phyloP scores from a whole-genome alignment of 2,113 vertebrate genomes.

The Neodontobutis hainanensis region DNA sequence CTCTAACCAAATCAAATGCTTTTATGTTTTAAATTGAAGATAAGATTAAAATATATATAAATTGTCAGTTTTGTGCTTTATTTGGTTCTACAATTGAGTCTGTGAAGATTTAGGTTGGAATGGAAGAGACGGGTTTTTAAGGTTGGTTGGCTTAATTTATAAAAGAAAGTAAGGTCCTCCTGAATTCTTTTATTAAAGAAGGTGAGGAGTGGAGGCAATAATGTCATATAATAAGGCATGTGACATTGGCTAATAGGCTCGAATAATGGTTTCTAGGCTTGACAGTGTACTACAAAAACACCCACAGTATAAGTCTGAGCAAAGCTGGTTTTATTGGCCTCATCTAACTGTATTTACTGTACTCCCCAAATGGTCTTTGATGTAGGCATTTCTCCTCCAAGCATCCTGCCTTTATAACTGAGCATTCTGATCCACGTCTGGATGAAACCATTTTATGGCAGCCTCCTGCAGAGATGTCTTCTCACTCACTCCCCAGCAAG shows the following conservation, averaged over 20 bases:
- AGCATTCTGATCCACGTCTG: background rate
- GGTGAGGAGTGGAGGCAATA: too few species aligned
- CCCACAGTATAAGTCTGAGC: background rate
- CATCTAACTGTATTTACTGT: background rate
- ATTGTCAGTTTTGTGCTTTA: too few species aligned
- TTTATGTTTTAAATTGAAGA: too few species aligned
- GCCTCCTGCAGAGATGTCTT: slow-evolving; percentile 9
- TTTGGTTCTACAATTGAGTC: too few species aligned
- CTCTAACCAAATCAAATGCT: too few species aligned
- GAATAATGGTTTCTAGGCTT: background rate
- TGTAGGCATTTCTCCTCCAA: slow-evolving; percentile 2
- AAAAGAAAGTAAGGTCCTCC: too few species aligned
- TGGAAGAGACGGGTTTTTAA: too few species aligned
- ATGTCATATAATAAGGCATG: background rate
- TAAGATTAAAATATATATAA: too few species aligned
- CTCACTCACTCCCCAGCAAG: slow-evolving; percentile 2
- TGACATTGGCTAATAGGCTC: background rate
- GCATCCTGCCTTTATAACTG: slow-evolving; percentile 4
- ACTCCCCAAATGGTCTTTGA: slow-evolving; percentile 2
- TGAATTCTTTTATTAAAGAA: too few species aligned
- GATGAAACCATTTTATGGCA: slow-evolving; percentile 3
- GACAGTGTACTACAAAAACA: background rate
- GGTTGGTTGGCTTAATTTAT: too few species aligned
- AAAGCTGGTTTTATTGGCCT: background rate
- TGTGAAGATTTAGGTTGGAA: too few species aligned